Evolutionary conservation across 2,113 vertebrate species (phyloP), one percentile per base, ranked within the genome.

Genomic region (Erpornis zantholeuca): DNA sequence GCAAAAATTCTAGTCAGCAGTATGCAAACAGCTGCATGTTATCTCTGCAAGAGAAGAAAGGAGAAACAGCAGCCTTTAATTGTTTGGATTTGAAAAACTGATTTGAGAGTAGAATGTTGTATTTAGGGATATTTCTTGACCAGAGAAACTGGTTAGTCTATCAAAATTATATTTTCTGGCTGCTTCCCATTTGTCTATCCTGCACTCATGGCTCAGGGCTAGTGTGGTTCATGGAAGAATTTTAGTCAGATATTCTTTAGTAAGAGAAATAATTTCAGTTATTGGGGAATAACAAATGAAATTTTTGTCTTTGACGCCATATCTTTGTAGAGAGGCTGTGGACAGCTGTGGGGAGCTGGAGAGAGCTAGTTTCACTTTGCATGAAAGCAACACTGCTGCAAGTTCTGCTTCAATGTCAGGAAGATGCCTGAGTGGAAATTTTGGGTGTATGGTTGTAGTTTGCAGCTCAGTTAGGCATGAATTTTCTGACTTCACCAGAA

Each of bases 1-100:
- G 49, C 3, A 0, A 69, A 93, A 90, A 76, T 82, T 92, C n/a
- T 0, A 40, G 24, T 81, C 87, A 88, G 70, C 88, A 95, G 71
- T 92, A 91, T 85, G 31, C 50, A 73, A 85, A 94, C 75, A 76
- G 92, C 66, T 93, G 91, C 77, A 38, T 73, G 35, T 82, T 90
- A 59, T 87, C 63, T 63, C 72, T 82, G 54, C 45, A 56, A 45
- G 29, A 47, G 31, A 82, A 52, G 50, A 82, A 80, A 63, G 36
- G n/a, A 80, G 38, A 12, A 82, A 66, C 50, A 76, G 54, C 33
- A 82, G 52, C 6, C 15, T 66, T 21, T 77, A 27, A 75, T 42
- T 72, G 68, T 63, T 63, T 73, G 53, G 73, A 82, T 40, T 8
- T 44, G 19, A 65, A 92, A 75, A 94, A 21, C 7, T 29, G 33